Evolutionary conservation across 2,797 vertebrate genomes (phyloP), one percentile per base, ranked within the genome.

Genomic region (Taeniopygia guttata): DNA sequence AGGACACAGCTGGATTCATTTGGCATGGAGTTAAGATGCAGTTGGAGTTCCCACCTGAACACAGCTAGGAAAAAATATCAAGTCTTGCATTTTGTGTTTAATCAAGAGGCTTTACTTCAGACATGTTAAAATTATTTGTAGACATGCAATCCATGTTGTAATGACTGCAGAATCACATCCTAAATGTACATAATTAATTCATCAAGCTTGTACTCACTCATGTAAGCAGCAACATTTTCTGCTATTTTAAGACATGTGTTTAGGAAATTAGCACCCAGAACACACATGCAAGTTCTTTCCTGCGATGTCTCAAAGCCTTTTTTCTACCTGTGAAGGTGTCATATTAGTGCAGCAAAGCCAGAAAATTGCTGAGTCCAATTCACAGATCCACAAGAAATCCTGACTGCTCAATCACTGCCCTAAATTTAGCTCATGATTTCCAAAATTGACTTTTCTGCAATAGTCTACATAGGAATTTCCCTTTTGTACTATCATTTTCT

Each of bases 261-360:
- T 63, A 40, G 52, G 69, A 91, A 90, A 89, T 76, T 51, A 90
- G 18, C 55, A 84, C 16, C 54, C 70, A 72, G 51, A 90, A 74
- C 21, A 72, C 51, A 87, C 1, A 1, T 45, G 49, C 36, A 69
- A 70, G 48, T 51, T 90, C 87, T 64, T 80, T 51, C 32, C 67
- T 72, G 52, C 45, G 67, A 5, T 88, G 62, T 40, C 34, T 80
- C 59, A 82, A 75, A 88, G 54, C 13, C 34, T 72, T 68, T 91
- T 95, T 94, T 83, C 54, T 89, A 80, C 72, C 56, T 85, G 15
- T 69, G 45, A 56, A 81, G 79, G 52, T 67, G 40, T 89, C 42
- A 80, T 80, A 91, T 92, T 84, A 95, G 91, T 95, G 91, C 74
- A 84, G 59, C 84, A 96, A 92, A 91, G 48, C 45, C 82, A 87